Evolutionary conservation across 2,888 invertebrate species (phyloP), one percentile per base, ranked within the genome.

Genomic region (Bibio marci): DNA sequence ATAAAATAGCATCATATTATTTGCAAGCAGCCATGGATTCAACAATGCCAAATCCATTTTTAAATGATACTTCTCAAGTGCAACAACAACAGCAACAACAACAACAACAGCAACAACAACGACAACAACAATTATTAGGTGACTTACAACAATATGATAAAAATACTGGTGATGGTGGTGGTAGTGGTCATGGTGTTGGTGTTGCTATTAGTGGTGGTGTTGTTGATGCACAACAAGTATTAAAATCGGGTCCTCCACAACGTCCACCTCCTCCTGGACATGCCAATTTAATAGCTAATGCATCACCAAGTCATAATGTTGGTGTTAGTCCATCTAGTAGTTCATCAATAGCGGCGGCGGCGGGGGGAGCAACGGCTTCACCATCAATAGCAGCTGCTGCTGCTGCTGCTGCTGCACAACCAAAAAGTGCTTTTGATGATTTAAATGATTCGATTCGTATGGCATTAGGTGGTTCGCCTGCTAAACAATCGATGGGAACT

Each of bases 361-460:
- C 7, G 49, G 50, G 50, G 44, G 50, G 50, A n/a, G 13, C 12
- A n/a, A 10, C 22, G 4, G 22, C 35, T n/a, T 13, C 35, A 7
- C 26, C 25, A 12, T 10, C 25, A 3, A 7, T 19, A 13, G 8
- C 7, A 49, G 50, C 50, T 44, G 50, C 50, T 13, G 8, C 7
- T 49, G 50, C 50, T 44, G 50, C 50, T 43, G 55, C 53, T 42
- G 50, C 51, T 25, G 49, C 50, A 15, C 49, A 52, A 35, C 52
- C 59, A 15, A 68, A 73, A 51, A 73, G 72, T 48, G 75, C 76
- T 27, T 70, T 76, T 56, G 76, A 75, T 52, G 76, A 76, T 50
- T 66, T 77, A 46, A 76, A 76, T 52, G 74, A 76, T 52, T 73
- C 69, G 41, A 76, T 77, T 63, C 65, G 73, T 42, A 71, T 73